Conservation (phyloP, 2,797 vertebrate species). For the Pampus argenteus region DNA sequence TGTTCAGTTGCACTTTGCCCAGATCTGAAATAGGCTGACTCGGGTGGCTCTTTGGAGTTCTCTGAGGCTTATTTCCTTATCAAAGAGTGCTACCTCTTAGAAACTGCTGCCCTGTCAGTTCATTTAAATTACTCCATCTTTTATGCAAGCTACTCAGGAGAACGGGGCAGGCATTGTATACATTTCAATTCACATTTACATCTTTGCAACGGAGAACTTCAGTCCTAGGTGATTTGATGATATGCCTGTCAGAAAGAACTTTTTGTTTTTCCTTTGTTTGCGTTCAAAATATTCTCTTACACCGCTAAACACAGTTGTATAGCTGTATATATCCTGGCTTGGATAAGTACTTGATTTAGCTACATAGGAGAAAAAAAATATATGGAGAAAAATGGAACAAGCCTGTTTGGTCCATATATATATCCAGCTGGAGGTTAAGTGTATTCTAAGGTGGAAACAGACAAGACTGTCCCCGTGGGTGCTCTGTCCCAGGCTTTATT, state of each 20-base stretch:
- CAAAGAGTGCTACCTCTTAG: slow-evolving; percentile 56
- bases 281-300: slow-evolving; percentile 7
- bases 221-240: slow-evolving; percentile 9
- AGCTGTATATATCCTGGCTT: too few relatives aligned
- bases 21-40: slow-evolving; percentile 61
- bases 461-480: slow-evolving; percentile 53
- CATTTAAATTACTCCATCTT: slow-evolving; percentile 57
- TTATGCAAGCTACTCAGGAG: slow-evolving; percentile 46
- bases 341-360: background rate
- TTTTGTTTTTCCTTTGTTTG: slow-evolving; percentile 23
- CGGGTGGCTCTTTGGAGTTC: slow-evolving; percentile 45
- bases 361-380: slow-evolving; percentile 18
- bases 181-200: slow-evolving; percentile 52
- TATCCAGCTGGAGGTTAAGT: slow-evolving; percentile 58
- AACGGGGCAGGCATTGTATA: slow-evolving; percentile 16
- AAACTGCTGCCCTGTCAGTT: slow-evolving; percentile 57
- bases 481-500: slow-evolving; percentile 57
- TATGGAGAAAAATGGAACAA: slow-evolving; percentile 30
- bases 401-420: slow-evolving; percentile 63
- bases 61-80: slow-evolving; percentile 61
- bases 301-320: background rate
- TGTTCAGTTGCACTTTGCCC: slow-evolving; percentile 53
- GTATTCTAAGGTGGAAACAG: slow-evolving; percentile 63
- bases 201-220: slow-evolving; percentile 2
- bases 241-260: background rate